A percentile compares a stretch with the other conserved stretches of the same genome.
These are phyloP conservation scores for Sciurus carolinensis DNA, from an alignment of 2,797 vertebrate genomes.

Conservation along the genomic window DNA sequence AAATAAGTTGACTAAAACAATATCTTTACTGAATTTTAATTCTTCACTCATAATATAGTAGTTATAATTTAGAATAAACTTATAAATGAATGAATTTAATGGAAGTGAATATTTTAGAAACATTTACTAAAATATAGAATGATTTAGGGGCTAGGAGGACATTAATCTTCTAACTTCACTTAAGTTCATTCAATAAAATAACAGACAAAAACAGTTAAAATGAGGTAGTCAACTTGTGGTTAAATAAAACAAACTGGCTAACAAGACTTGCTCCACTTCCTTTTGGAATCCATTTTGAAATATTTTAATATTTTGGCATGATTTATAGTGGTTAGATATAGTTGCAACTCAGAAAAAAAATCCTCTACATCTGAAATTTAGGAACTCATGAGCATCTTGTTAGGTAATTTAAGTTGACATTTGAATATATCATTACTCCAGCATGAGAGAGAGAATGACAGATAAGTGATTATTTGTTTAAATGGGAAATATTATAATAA, in stretches of 20 bases:
- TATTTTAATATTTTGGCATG: neutral
- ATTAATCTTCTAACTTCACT: neutral
- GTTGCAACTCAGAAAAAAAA: neutral
- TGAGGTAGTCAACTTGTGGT: neutral
- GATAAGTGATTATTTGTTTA: constrained; percentile 33
- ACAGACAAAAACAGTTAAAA: neutral
- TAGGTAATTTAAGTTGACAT: neutral
- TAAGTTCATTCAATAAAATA: constrained; percentile 4
- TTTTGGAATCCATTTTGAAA: constrained; percentile 26
- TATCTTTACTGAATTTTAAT: neutral
- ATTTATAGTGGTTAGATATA: constrained; percentile 28
- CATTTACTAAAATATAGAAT: neutral
- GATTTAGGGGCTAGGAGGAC: no score
- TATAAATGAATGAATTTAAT: neutral
- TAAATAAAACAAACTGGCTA: constrained; percentile 1
- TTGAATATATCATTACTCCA: neutral
- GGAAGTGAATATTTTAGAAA: neutral
- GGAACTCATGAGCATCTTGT: neutral
- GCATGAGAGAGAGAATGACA: neutral
- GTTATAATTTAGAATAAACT: neutral
- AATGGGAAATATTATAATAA: constrained; percentile 18
- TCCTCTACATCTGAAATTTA: neutral
- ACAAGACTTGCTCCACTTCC: neutral
- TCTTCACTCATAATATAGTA: neutral
- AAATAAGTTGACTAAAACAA: neutral